Percentiles rank a stretch among this genome's conserved stretches.
Evolutionary conservation across 2,113 vertebrate species (phyloP).

Genomic region (Thunnus maccoyii): DNA sequence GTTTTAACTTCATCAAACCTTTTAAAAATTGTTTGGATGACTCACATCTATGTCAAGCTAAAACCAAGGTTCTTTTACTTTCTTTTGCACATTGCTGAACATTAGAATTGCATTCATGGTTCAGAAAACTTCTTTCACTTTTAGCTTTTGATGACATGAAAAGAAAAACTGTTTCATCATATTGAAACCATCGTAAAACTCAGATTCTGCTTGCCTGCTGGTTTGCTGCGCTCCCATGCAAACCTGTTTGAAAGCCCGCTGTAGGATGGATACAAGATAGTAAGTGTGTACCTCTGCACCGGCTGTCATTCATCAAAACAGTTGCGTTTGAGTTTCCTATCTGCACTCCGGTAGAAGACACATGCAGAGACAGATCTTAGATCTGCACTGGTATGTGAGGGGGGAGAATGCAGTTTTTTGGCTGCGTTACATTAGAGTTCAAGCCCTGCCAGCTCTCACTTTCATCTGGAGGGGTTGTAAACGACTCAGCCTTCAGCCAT

Average conservation of each 20-base stretch:
- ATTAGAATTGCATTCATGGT: neutral
- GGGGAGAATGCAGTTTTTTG: constrained; percentile 35
- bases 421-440: constrained; percentile 52
- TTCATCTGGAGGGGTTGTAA: constrained; percentile 68
- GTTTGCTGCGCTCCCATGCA: constrained; percentile 5
- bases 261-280: constrained; percentile 1
- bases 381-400: constrained; percentile 79
- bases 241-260: constrained; percentile 3
- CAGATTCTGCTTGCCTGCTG: neutral
- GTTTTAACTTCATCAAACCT: constrained; percentile 1
- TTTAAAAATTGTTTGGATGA: neutral
- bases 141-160: neutral
- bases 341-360: constrained; percentile 42
- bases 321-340: constrained; percentile 20
- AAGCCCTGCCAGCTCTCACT: constrained; percentile 60
- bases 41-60: neutral
- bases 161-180: neutral
- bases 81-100: neutral
- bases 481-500: constrained; percentile 55
- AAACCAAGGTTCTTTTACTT: neutral
- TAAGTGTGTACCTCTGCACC: constrained; percentile 1
- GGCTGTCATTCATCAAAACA: constrained; percentile 58
- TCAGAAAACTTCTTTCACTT: constrained; percentile 6
- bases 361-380: constrained; percentile 81
- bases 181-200: neutral